Percentiles rank a stretch among this genome's conserved stretches.
Conservation (phyloP, 2,113 vertebrate species). For the Takifugu bimaculatus region DNA sequence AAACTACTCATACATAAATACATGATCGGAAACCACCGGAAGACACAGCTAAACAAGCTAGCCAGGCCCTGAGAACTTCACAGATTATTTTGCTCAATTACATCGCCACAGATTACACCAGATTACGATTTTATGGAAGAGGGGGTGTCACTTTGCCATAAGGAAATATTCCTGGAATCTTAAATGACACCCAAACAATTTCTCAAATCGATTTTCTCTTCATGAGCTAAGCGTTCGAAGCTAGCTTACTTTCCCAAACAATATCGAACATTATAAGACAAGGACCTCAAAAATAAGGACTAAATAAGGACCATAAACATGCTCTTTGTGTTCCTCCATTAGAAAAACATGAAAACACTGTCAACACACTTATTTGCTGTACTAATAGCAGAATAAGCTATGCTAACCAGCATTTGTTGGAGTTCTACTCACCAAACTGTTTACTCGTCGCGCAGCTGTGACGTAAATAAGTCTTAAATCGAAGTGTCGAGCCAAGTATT, state of each 20-base stretch:
- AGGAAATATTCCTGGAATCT: background rate
- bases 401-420: background rate
- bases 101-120: conserved; percentile 10
- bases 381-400: conserved; percentile 20
- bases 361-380: background rate
- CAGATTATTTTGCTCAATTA: conserved; percentile 29
- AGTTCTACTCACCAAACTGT: conserved; percentile 43
- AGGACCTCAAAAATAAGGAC: no score
- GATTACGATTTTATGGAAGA: background rate
- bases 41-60: conserved; percentile 20
- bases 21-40: background rate
- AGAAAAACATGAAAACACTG: background rate
- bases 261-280: no score
- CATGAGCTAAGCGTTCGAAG: no score
- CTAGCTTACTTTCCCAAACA: no score
- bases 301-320: no score
- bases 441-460: background rate
- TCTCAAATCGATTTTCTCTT: background rate
- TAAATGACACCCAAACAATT: background rate
- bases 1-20: no score
- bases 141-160: background rate
- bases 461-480: background rate
- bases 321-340: background rate
- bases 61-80: conserved; percentile 28
- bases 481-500: background rate